Conservation (phyloP, 2,888 invertebrate genomes). For the Allophyes oxyacanthae region DNA sequence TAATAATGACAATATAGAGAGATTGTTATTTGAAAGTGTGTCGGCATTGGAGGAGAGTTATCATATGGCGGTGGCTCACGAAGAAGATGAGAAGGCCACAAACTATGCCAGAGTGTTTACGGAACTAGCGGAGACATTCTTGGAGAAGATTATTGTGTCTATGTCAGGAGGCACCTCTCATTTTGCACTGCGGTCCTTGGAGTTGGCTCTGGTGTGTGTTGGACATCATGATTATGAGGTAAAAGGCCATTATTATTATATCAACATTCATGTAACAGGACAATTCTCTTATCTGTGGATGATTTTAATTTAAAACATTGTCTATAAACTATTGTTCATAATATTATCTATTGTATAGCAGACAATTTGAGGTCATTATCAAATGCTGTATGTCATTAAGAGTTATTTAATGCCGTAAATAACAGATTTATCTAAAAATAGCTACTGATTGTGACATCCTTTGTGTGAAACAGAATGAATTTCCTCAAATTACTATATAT, state of each 20-base stretch:
- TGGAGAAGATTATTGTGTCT: slow-evolving; percentile 94
- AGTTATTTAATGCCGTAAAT: too few relatives aligned
- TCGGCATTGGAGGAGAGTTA: slow-evolving; percentile 95
- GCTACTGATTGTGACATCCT: too few relatives aligned
- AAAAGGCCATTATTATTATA: slow-evolving; percentile 25
- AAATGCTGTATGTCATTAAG: too few relatives aligned
- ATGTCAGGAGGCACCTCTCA: slow-evolving; percentile 90
- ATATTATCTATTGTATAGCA: too few relatives aligned
- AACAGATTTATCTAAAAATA: too few relatives aligned
- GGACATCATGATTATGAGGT: slow-evolving; percentile 99
- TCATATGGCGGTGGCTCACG: slow-evolving; percentile 96
- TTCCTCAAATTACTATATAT: too few relatives aligned
- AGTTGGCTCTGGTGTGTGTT: slow-evolving; percentile 96
- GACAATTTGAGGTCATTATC: too few relatives aligned
- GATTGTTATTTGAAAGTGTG: slow-evolving; percentile 94
- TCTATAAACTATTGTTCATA: background rate
- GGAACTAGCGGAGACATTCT: slow-evolving; percentile 96
- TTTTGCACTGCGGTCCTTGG: slow-evolving; percentile 95
- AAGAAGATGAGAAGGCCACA: slow-evolving; percentile 97
- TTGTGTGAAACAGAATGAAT: too few relatives aligned
- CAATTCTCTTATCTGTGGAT: too few relatives aligned
- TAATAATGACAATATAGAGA: slow-evolving; percentile 92
- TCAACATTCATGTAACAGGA: slow-evolving; percentile 1
- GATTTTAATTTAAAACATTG: background rate
- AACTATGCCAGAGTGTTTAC: slow-evolving; percentile 99